Evolutionary conservation across 2,113 vertebrate genomes (phyloP).

Genomic region (Psophia crepitans): DNA sequence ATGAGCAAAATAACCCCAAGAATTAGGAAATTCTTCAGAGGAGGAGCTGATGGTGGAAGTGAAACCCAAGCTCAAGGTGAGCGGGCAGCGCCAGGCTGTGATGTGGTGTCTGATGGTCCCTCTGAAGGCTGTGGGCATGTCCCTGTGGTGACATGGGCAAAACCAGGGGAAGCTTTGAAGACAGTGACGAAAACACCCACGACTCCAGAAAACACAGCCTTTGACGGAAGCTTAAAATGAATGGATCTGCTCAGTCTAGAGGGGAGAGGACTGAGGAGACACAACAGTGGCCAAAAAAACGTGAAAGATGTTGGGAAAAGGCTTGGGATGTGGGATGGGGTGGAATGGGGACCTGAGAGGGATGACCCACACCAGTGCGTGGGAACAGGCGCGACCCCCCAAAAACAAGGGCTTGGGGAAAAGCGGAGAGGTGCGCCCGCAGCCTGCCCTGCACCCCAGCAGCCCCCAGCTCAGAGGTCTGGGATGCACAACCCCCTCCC

Average conservation of each 20-base stretch:
- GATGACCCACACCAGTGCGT: fast-evolving
- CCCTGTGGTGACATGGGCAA: background rate
- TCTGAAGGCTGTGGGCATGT: fast-evolving
- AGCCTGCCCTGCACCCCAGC: background rate
- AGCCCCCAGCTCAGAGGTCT: background rate
- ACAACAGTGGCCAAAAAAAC: fast-evolving
- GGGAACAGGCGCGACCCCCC: fast-evolving
- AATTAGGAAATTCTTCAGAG: background rate
- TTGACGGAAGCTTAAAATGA: background rate
- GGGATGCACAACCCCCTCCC: background rate
- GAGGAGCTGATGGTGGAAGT: background rate
- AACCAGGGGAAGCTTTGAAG: background rate
- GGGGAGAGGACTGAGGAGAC: background rate
- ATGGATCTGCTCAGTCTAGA: background rate
- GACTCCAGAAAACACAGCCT: background rate
- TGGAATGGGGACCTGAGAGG: background rate
- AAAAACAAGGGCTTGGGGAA: background rate
- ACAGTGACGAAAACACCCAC: fast-evolving
- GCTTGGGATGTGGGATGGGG: background rate
- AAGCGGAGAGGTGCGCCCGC: background rate
- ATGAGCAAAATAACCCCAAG: background rate
- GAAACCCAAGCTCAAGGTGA: background rate
- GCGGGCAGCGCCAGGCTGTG: background rate
- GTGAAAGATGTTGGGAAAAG: background rate
- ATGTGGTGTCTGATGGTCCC: background rate